phyloP scores from a whole-genome alignment of 2,113 vertebrate genomes.

The Sapayoa aenigma region DNA sequence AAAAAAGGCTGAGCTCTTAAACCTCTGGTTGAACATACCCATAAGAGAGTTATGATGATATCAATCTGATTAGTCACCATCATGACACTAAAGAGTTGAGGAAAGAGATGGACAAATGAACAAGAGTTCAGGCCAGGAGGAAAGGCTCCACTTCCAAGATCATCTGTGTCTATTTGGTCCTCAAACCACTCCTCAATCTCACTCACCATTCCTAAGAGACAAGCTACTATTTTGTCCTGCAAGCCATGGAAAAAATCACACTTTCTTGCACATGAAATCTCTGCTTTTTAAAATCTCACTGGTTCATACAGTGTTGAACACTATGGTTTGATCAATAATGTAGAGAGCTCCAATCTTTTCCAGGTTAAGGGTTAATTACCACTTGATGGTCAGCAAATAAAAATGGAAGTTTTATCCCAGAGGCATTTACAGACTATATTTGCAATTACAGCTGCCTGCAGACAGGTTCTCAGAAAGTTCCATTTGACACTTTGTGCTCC shows the following conservation, averaged over 20 bases:
- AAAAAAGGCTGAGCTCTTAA: background rate
- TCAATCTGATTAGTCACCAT: background rate
- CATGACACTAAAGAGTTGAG: background rate
- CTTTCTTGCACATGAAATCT: background rate
- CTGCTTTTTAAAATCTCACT: background rate
- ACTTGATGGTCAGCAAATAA: background rate
- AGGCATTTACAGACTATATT: background rate
- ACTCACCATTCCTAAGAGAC: background rate
- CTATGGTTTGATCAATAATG: background rate
- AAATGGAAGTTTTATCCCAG: background rate
- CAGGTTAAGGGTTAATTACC: background rate
- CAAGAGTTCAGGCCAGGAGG: background rate
- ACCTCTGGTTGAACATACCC: background rate
- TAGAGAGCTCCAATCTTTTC: background rate
- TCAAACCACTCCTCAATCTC: background rate
- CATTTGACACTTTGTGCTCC: background rate
- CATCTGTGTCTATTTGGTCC: background rate
- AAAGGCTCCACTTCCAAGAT: fast-evolving
- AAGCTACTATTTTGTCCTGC: background rate
- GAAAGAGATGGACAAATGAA: background rate
- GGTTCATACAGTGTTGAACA: fast-evolving
- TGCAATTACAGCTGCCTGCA: background rate
- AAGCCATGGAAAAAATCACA: background rate
- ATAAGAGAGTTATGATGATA: background rate
- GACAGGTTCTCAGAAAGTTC: background rate